These are phyloP conservation scores for Urophycis tenuis DNA, from an alignment of 2,797 vertebrate genomes.

Conservation along the genomic window DNA sequence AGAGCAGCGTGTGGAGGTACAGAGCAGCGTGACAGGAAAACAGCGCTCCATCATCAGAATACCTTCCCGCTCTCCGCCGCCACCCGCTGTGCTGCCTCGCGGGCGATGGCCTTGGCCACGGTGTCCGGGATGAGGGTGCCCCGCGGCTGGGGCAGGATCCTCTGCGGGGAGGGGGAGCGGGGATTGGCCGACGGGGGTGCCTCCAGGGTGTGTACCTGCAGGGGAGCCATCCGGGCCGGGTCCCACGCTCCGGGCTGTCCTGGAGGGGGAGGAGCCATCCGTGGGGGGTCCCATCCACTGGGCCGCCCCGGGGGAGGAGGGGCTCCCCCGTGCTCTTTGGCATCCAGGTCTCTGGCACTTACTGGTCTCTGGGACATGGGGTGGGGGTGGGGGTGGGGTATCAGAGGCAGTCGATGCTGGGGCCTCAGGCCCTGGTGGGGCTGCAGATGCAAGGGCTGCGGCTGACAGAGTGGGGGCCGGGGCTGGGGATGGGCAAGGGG, in stretches of 20 bases:
- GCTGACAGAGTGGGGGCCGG: slow-evolving; percentile 50
- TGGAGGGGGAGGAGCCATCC: slow-evolving; percentile 10
- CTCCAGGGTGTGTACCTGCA: slow-evolving; percentile 79
- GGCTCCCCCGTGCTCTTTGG: slow-evolving; percentile 80
- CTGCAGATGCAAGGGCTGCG: slow-evolving; percentile 57
- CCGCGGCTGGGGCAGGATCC: slow-evolving; percentile 89
- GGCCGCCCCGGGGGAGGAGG: slow-evolving; percentile 65
- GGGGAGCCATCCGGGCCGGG: slow-evolving; percentile 56
- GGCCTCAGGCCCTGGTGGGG: slow-evolving; percentile 67
- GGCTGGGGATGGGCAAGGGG: slow-evolving; percentile 60
- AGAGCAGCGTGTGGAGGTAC: too few species aligned
- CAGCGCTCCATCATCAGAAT: slow-evolving; percentile 31
- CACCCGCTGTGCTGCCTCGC: slow-evolving; percentile 89
- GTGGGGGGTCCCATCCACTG: slow-evolving; percentile 75
- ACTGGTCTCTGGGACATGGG: slow-evolving; percentile 84
- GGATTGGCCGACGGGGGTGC: slow-evolving; percentile 72
- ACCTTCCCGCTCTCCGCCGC: slow-evolving; percentile 85
- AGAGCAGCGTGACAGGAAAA: background rate
- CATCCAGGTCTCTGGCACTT: slow-evolving; percentile 87
- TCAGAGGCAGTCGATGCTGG: slow-evolving; percentile 72
- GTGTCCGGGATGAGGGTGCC: slow-evolving; percentile 84
- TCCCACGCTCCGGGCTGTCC: slow-evolving; percentile 79
- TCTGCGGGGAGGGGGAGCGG: slow-evolving; percentile 88
- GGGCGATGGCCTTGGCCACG: slow-evolving; percentile 93
- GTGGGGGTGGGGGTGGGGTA: slow-evolving; percentile 73